Conservation (phyloP, 2,113 vertebrate genomes). For the Nesoenas mayeri region DNA sequence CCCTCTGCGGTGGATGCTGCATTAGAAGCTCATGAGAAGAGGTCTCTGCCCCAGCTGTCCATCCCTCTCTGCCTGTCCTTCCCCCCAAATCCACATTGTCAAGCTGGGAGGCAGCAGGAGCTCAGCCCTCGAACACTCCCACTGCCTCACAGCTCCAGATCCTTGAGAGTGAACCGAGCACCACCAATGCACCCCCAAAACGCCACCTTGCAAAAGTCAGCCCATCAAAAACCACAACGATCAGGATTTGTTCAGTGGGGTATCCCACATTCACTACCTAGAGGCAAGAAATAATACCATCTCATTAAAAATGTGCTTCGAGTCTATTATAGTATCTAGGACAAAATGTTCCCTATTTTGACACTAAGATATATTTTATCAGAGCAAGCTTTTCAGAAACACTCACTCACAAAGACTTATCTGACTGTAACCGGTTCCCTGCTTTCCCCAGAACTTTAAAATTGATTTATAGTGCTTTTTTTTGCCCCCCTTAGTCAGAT, state of each 20-base stretch:
- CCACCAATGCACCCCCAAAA: background rate
- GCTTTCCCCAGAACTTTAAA: background rate
- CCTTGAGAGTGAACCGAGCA: background rate
- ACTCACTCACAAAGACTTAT: background rate
- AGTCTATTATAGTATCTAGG: conserved; percentile 59
- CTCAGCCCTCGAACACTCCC: background rate
- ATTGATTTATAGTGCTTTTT: background rate
- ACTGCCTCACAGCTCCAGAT: background rate
- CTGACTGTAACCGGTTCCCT: conserved; percentile 7
- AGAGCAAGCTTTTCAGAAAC: conserved; percentile 33
- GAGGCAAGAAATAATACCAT: background rate
- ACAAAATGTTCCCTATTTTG: conserved; percentile 56
- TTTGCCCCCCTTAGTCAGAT: accelerated
- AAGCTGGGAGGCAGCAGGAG: background rate
- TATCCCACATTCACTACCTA: background rate
- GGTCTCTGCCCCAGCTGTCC: background rate
- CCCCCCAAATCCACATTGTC: background rate
- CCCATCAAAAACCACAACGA: background rate
- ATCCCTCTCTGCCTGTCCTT: background rate
- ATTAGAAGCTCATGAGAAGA: background rate
- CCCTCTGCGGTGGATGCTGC: accelerated
- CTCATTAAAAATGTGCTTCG: conserved; percentile 16
- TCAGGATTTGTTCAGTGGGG: background rate
- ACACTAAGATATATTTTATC: conserved; percentile 40
- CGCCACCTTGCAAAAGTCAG: background rate